Conservation (phyloP, 2,797 vertebrate genomes). For the Salarias fasciatus region DNA sequence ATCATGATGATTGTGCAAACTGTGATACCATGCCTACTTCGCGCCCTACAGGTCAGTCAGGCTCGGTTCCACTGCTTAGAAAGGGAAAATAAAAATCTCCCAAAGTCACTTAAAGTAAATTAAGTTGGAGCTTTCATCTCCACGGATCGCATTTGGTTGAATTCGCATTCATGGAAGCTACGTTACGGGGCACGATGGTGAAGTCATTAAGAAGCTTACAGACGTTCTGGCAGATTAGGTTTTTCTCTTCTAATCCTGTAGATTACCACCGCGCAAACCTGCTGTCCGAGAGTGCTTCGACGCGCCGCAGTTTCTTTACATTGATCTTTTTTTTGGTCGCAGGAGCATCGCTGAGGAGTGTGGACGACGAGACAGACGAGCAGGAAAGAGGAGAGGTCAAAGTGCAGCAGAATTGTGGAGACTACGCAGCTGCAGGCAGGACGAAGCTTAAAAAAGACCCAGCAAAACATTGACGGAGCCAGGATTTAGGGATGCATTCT, state of each 20-base stretch:
- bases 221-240: constrained; percentile 83
- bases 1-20: too few species aligned
- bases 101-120: constrained; percentile 24
- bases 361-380: constrained; percentile 29
- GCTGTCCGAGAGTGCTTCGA: constrained; percentile 69
- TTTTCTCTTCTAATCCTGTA: constrained; percentile 85
- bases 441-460: constrained; percentile 13
- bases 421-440: constrained; percentile 5
- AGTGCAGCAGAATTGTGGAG: constrained; percentile 33
- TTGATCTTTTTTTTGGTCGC: constrained; percentile 69
- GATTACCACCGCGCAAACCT: constrained; percentile 80
- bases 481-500: constrained; percentile 56
- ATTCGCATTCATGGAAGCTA: constrained; percentile 70
- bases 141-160: constrained; percentile 68
- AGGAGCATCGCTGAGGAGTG: constrained; percentile 26
- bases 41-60: too few species aligned
- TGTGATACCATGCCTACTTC: too few species aligned
- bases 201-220: constrained; percentile 88
- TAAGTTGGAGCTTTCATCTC: constrained; percentile 24
- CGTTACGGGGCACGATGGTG: constrained; percentile 72
- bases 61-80: constrained; percentile 18
- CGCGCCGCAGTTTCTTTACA: constrained; percentile 67
- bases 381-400: constrained; percentile 45
- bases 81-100: constrained; percentile 36
- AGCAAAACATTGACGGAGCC: constrained; percentile 16